These are phyloP conservation scores for Ornithoptera priamus DNA, from an alignment of 2,888 invertebrate genomes.

Conservation along the genomic window DNA sequence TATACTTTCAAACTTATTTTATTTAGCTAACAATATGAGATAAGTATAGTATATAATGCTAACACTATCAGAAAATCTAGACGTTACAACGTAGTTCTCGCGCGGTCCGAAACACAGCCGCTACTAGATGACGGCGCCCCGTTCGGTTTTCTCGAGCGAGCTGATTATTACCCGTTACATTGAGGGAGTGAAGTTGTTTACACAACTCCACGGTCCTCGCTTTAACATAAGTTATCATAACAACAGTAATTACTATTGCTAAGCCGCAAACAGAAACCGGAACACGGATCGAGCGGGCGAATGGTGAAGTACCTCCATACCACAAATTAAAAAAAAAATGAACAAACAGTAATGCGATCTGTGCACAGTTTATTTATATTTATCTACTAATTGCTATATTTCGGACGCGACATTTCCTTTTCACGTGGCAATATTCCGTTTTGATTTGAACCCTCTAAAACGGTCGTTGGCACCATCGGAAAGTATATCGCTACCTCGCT, in stretches of 20 bases:
- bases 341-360: no score
- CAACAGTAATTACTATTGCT: neutral
- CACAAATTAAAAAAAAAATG: no score
- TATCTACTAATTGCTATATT: conserved; percentile 32
- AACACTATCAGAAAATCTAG: conserved; percentile 66
- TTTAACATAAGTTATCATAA: neutral
- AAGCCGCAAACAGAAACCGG: no score
- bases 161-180: no score
- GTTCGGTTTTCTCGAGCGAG: neutral
- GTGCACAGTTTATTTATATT: neutral
- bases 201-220: neutral
- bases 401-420: conserved; percentile 13
- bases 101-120: conserved; percentile 44
- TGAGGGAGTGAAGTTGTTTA: neutral
- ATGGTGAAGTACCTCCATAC: no score
- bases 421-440: conserved; percentile 26
- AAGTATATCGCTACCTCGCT: neutral
- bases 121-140: conserved; percentile 32
- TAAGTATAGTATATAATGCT: conserved; percentile 62
- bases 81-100: conserved; percentile 53
- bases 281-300: neutral
- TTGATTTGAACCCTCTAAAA: conserved; percentile 1
- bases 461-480: conserved; percentile 23
- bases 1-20: conserved; percentile 57
- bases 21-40: conserved; percentile 71